phyloP scores from a whole-genome alignment of 1,140 invertebrate species.

The Drosophila biarmipes region DNA sequence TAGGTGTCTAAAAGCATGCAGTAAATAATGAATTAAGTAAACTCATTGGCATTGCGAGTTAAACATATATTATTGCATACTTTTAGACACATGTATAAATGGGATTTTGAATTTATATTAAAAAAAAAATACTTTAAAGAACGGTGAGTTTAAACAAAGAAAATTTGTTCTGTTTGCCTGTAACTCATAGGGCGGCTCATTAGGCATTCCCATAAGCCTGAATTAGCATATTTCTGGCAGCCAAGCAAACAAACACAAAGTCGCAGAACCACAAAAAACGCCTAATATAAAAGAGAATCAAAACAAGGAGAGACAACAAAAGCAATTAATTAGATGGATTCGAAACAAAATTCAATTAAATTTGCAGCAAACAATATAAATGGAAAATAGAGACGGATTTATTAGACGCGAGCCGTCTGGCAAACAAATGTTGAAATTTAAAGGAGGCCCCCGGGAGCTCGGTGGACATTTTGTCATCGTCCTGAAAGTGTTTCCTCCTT shows the following conservation, averaged over 20 bases:
- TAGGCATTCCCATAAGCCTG: conserved; percentile 48
- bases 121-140: too few relatives aligned
- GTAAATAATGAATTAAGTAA: too few relatives aligned
- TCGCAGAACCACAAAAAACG: conserved; percentile 13
- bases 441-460: conserved; percentile 7
- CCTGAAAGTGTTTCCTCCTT: neutral
- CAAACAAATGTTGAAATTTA: conserved; percentile 30
- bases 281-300: conserved; percentile 42
- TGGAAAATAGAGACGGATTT: conserved; percentile 12
- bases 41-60: too few relatives aligned
- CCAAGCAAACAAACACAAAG: conserved; percentile 36
- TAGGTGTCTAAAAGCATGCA: too few relatives aligned
- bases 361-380: conserved; percentile 15
- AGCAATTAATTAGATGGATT: conserved; percentile 67
- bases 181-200: conserved; percentile 38
- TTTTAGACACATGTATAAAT: too few relatives aligned
- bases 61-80: too few relatives aligned
- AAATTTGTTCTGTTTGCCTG: neutral
- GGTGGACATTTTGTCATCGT: conserved; percentile 25
- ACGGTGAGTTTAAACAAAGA: too few relatives aligned
- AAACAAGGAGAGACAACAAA: conserved; percentile 33
- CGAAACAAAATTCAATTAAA: conserved; percentile 33
- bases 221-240: conserved; percentile 66
- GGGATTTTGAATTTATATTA: too few relatives aligned
- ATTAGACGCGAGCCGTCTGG: neutral